Evolutionary conservation across 1,140 invertebrate genomes (phyloP).

Genomic region (Drosophila mojavensis): DNA sequence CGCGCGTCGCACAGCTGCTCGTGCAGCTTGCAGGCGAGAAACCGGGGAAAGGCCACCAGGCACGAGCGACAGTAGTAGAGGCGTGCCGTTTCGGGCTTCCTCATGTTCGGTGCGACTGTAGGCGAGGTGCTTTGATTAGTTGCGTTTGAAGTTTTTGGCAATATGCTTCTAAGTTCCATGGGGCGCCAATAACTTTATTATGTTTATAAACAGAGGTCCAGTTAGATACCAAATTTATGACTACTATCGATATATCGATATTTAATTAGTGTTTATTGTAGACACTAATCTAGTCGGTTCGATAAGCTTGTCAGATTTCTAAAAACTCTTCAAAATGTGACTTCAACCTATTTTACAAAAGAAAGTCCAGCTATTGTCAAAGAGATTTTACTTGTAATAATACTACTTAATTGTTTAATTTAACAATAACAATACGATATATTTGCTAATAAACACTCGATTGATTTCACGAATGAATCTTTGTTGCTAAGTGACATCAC

Average conservation of each 20-base stretch:
- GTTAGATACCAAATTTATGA: background rate
- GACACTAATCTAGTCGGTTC: background rate
- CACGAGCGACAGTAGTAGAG: conserved; percentile 53
- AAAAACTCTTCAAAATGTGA: background rate
- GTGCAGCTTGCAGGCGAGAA: conserved; percentile 47
- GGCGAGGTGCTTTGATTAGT: background rate
- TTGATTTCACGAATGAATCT: background rate
- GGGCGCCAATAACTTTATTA: background rate
- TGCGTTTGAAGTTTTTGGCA: conserved; percentile 13
- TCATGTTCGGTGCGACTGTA: background rate
- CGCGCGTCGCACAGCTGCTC: conserved; percentile 51
- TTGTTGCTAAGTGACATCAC: background rate
- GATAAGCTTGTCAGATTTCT: background rate
- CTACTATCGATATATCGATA: conserved; percentile 1
- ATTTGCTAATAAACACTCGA: background rate
- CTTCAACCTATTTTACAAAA: no score
- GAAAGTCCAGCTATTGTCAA: no score
- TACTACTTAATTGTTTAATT: no score
- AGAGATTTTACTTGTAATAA: no score
- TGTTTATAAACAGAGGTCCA: background rate
- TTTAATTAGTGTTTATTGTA: background rate
- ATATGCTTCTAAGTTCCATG: conserved; percentile 24
- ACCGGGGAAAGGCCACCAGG: conserved; percentile 42
- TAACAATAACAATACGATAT: background rate
- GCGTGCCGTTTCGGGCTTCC: conserved; percentile 3